Conservation (phyloP, 2,113 vertebrate genomes). For the Megalops atlanticus region DNA sequence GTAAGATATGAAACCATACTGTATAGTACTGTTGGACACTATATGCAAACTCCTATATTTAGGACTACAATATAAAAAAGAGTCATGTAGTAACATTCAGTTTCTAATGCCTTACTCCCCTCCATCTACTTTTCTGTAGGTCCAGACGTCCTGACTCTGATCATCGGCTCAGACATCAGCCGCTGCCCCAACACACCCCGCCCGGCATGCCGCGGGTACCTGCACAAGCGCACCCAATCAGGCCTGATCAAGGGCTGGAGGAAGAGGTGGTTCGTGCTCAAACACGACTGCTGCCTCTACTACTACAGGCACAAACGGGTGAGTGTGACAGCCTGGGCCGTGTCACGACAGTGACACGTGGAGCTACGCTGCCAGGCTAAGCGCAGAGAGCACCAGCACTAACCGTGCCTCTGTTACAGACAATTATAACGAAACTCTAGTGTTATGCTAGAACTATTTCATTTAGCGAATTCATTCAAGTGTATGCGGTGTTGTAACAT, state of each 20-base stretch:
- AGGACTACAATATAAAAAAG: too few relatives aligned
- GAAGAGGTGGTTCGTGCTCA: slow-evolving; percentile 90
- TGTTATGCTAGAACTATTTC: too few relatives aligned
- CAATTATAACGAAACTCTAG: too few relatives aligned
- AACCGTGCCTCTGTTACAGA: too few relatives aligned
- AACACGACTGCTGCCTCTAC: slow-evolving; percentile 79
- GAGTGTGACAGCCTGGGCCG: slow-evolving; percentile 37
- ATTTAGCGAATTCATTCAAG: too few relatives aligned
- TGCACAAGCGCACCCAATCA: slow-evolving; percentile 85
- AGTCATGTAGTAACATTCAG: not conserved
- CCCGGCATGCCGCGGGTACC: slow-evolving; percentile 83
- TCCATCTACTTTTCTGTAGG: slow-evolving; percentile 59
- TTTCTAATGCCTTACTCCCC: not conserved
- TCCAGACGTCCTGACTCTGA: slow-evolving; percentile 80
- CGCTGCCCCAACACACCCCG: slow-evolving; percentile 79
- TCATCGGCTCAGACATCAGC: slow-evolving; percentile 86
- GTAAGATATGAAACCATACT: too few relatives aligned
- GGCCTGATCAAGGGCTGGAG: slow-evolving; percentile 88
- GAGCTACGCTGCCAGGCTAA: too few relatives aligned
- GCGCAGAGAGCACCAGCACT: too few relatives aligned
- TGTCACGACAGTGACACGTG: not conserved
- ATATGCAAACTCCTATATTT: too few relatives aligned
- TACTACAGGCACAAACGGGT: slow-evolving; percentile 90
- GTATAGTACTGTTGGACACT: too few relatives aligned
- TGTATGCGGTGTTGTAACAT: too few relatives aligned